Base-by-base conservation (phyloP, 2,888 invertebrate species). In the Atherix ibis region DNA sequence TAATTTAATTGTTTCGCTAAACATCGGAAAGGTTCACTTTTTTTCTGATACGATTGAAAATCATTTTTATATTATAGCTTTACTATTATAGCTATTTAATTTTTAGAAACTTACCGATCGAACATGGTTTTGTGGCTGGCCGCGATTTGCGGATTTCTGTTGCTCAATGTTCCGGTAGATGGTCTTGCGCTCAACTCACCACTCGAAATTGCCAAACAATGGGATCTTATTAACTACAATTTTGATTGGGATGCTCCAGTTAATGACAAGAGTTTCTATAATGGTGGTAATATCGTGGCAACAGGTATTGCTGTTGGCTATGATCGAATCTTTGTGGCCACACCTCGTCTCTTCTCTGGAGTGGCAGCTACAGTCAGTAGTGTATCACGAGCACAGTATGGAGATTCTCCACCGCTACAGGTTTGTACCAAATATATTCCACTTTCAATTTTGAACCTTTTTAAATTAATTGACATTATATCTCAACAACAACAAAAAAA, bases 291-390 rank as follows among this genome's bases (percentile, higher is more conserved):
- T 54, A 72, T 77, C 0, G 73, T 82, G 4, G 72, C 79, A 24
- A 83, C 84, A 0, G 84, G 85, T 2, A 51, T 85, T 39, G 82
- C 80, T 48, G 63, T 83, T 18, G 70, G 71, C 3, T 68, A 70
- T 58, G 75, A 82, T 47, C 65, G 76, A 40, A 62, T 85, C 17
- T 84, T 82, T 52, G 40, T 87, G n/a, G 73, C 80, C 1, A 72
- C 75, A 9, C 85, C 85, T 1, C 64, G 85, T 36, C 56, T 84
- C 18, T 67, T 80, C 37, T 67, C 71, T 0, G 85, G 85, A 4
- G 76, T 84, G 1, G 74, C 85, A 0, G 77, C 83, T 1, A 80
- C 84, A 0, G 49, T 87, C 5, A 73, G 70, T 10, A 71, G 69
- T 58, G 68, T 85, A 5, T 70, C 81, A 0, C 65, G 78, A 31